phyloP scores from a whole-genome alignment of 2,888 invertebrate genomes.

The Helobdella robusta region DNA sequence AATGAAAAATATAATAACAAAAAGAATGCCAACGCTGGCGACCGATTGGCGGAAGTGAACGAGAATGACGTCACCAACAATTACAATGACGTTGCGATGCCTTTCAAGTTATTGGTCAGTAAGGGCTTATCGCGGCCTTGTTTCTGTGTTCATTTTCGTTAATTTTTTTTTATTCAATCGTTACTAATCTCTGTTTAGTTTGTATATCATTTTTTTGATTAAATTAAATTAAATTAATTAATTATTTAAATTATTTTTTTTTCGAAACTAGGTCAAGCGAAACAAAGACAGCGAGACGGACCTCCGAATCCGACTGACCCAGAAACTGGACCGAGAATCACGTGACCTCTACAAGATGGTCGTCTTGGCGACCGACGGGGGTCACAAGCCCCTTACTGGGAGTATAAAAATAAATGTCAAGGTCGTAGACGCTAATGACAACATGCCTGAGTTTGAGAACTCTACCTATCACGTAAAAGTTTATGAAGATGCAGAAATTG shows the following conservation, averaged over 20 bases:
- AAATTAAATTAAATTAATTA: not conserved
- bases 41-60: too few species aligned
- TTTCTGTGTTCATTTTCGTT: too few species aligned
- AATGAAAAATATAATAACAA: not conserved
- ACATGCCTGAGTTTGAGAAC: slow-evolving; percentile 34
- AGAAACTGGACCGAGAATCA: slow-evolving; percentile 33
- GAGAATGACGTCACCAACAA: too few species aligned
- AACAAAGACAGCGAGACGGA: slow-evolving; percentile 33
- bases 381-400: slow-evolving; percentile 30
- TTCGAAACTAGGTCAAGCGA: slow-evolving; percentile 4
- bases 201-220: too few species aligned
- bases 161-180: too few species aligned
- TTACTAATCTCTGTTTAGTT: too few species aligned
- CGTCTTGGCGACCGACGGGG: slow-evolving; percentile 33
- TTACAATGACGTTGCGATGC: too few species aligned
- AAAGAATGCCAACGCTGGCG: not conserved
- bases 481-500: slow-evolving; percentile 29
- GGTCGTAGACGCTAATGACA: slow-evolving; percentile 35
- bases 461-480: slow-evolving; percentile 32
- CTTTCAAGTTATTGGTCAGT: too few species aligned
- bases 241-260: not conserved
- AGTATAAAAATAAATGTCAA: slow-evolving; percentile 30
- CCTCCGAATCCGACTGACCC: slow-evolving; percentile 30
- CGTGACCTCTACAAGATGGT: slow-evolving; percentile 29
- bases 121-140: too few species aligned